A percentile compares a stretch with the other conserved stretches of the same genome.
phyloP scores from a whole-genome alignment of 2,113 vertebrate species.

The Carassius auratus region DNA sequence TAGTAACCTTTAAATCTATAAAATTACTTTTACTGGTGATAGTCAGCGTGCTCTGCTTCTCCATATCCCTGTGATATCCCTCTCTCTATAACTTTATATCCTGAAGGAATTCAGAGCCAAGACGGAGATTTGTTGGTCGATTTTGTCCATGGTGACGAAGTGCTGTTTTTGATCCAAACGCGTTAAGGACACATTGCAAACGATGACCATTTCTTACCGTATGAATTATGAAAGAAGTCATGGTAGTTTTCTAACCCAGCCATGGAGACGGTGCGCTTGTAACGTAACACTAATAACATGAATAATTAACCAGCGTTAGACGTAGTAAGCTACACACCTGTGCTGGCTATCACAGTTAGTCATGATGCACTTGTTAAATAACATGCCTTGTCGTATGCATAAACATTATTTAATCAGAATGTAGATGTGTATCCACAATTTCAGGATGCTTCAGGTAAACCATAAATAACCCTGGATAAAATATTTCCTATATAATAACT shows the following conservation, averaged over 20 bases:
- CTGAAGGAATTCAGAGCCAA: neutral
- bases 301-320: conserved; percentile 47
- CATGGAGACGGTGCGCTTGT: conserved; percentile 37
- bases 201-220: conserved; percentile 8
- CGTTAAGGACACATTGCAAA: neutral
- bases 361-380: neutral
- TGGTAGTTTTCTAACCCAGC: conserved; percentile 23
- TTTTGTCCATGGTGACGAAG: conserved; percentile 68
- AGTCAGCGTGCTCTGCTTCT: neutral
- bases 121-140: neutral
- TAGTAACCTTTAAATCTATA: neutral
- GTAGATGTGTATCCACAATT: neutral
- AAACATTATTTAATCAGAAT: neutral
- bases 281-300: conserved; percentile 41
- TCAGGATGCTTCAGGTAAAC: neutral
- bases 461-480: neutral
- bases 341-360: conserved; percentile 2
- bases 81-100: neutral
- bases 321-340: conserved; percentile 45
- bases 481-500: neutral
- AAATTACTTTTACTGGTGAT: neutral
- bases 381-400: neutral
- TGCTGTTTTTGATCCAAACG: neutral
- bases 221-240: neutral
- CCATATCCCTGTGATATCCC: conserved; percentile 51